Evolutionary conservation across 1,140 invertebrate genomes (phyloP).

Genomic region (Paralvinella palmiformis): DNA sequence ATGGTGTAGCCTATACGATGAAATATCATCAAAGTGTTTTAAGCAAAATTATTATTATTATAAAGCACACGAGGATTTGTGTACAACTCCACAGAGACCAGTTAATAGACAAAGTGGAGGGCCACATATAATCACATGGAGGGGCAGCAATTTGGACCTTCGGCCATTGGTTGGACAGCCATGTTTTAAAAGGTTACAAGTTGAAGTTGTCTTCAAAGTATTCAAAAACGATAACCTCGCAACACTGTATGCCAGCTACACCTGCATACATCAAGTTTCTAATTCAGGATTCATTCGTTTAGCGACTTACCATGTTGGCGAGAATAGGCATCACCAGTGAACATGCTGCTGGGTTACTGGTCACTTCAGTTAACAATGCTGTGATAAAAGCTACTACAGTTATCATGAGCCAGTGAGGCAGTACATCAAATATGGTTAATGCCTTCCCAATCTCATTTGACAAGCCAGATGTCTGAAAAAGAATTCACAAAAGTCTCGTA

Average conservation of each 20-base stretch:
- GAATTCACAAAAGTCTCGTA: too few species aligned
- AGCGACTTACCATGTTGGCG: constrained; percentile 35
- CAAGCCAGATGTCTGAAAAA: constrained; percentile 6
- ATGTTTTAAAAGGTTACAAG: too few species aligned
- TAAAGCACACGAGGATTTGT: too few species aligned
- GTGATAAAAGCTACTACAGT: constrained; percentile 33
- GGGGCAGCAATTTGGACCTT: too few species aligned
- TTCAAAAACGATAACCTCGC: neutral
- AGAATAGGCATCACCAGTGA: constrained; percentile 81
- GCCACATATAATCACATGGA: too few species aligned
- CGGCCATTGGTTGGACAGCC: too few species aligned
- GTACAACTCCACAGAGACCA: too few species aligned
- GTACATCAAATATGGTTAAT: constrained; percentile 23
- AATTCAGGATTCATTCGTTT: neutral
- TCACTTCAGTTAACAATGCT: constrained; percentile 45
- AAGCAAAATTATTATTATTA: too few species aligned
- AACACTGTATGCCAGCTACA: neutral
- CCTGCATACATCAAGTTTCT: neutral
- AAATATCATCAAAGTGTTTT: too few species aligned
- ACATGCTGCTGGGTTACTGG: constrained; percentile 61
- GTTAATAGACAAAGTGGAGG: too few species aligned
- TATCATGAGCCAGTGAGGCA: constrained; percentile 25
- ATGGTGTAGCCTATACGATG: too few species aligned
- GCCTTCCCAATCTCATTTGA: constrained; percentile 18
- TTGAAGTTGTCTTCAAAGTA: neutral